These are phyloP conservation scores for Plodia interpunctella DNA, from an alignment of 1,140 invertebrate genomes.

Conservation along the genomic window DNA sequence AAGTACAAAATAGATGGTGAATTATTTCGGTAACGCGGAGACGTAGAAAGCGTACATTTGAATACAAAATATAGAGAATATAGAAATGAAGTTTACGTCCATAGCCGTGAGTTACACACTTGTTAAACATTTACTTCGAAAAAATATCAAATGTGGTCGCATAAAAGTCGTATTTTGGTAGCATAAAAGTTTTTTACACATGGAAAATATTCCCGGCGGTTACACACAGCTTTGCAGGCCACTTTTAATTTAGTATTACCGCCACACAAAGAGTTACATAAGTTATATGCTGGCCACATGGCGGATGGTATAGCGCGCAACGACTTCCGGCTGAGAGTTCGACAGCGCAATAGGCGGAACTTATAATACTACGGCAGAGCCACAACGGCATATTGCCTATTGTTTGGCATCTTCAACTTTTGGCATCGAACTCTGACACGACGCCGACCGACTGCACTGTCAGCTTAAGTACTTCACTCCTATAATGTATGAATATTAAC, in stretches of 20 bases:
- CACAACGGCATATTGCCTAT: constrained; percentile 62
- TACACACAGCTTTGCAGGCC: too few relatives aligned
- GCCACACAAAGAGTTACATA: background rate
- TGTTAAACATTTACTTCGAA: too few relatives aligned
- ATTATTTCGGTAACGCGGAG: background rate
- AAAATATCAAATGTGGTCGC: too few relatives aligned
- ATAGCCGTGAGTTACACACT: too few relatives aligned
- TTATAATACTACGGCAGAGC: constrained; percentile 38
- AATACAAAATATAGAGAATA: background rate
- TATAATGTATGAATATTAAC: constrained; percentile 61
- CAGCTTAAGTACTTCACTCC: constrained; percentile 57
- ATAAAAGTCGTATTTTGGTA: too few relatives aligned
- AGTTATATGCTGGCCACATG: background rate
- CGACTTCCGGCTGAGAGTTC: constrained; percentile 52
- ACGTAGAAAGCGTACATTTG: background rate
- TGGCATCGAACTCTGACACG: constrained; percentile 64
- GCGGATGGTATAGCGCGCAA: constrained; percentile 24
- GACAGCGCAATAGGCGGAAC: constrained; percentile 54
- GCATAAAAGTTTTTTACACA: too few relatives aligned
- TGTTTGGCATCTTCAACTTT: constrained; percentile 70
- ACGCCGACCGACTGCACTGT: constrained; percentile 46
- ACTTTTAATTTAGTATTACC: too few relatives aligned
- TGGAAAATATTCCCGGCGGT: too few relatives aligned
- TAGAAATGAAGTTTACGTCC: too few relatives aligned
- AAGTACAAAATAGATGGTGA: constrained; percentile 11